Percentiles rank a stretch among this genome's conserved stretches.
Conservation (phyloP, 1,140 invertebrate genomes). For the Drosophila seguyi region DNA sequence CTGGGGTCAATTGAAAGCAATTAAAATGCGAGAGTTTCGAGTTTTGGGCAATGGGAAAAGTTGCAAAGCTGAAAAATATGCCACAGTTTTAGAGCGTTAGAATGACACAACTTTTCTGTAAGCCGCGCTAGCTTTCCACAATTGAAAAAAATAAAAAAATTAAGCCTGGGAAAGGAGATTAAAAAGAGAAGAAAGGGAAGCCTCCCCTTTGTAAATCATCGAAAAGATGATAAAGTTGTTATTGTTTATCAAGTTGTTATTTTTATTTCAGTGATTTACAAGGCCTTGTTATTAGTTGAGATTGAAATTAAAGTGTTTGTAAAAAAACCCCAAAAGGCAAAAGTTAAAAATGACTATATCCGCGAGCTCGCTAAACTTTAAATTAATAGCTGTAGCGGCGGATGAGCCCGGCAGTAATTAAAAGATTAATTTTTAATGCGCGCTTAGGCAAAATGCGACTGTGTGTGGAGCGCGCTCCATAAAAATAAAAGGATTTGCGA, state of each 20-base stretch:
- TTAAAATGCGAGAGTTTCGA: constrained; percentile 47
- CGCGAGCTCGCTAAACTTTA: constrained; percentile 10
- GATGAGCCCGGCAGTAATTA: constrained; percentile 59
- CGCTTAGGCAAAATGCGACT: constrained; percentile 60
- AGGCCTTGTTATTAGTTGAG: neutral
- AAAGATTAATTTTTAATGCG: constrained; percentile 80
- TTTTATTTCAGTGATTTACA: neutral
- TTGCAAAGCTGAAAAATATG: constrained; percentile 45
- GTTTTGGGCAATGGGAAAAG: constrained; percentile 35
- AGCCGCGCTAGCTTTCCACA: constrained; percentile 9
- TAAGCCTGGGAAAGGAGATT: constrained; percentile 16
- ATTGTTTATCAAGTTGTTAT: constrained; percentile 7
- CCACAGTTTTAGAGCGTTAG: constrained; percentile 2
- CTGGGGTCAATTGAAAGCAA: constrained; percentile 75
- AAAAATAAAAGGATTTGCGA: constrained; percentile 60
- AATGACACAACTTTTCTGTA: constrained; percentile 4
- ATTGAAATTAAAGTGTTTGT: constrained; percentile 16
- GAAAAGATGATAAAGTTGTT: constrained; percentile 16
- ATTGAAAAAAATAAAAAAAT: constrained; percentile 5
- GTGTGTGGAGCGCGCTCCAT: constrained; percentile 23
- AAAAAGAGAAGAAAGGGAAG: neutral
- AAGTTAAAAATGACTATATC: constrained; percentile 19
- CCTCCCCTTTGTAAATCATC: neutral
- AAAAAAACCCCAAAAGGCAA: constrained; percentile 2
- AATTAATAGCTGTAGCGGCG: constrained; percentile 26